Conservation (phyloP, 2,113 vertebrate species). For the Daubentonia madagascariensis region DNA sequence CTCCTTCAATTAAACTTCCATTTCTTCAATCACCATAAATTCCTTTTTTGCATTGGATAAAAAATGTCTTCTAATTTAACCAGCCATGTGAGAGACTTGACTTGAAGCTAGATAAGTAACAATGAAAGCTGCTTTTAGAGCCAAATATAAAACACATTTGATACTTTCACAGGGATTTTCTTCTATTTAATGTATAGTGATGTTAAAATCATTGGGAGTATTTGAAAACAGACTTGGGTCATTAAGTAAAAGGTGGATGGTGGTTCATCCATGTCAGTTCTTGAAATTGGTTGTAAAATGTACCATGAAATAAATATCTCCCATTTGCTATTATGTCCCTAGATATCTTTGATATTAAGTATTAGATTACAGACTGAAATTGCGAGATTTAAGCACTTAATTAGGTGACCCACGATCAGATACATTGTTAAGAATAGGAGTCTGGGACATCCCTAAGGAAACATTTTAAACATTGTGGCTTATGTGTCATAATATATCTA, state of each 20-base stretch:
- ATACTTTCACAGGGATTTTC: background rate
- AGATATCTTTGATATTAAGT: background rate
- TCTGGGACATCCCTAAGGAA: background rate
- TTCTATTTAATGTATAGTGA: background rate
- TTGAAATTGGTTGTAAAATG: slow-evolving; percentile 44
- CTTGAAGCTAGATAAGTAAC: background rate
- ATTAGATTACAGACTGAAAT: background rate
- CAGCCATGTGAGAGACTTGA: background rate
- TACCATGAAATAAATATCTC: slow-evolving; percentile 27
- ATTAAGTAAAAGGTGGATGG: background rate
- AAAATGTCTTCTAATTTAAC: slow-evolving; percentile 7
- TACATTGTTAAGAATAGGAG: background rate
- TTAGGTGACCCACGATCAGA: background rate
- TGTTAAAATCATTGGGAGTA: background rate
- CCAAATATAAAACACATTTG: background rate
- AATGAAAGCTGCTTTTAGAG: background rate
- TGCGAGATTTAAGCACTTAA: background rate
- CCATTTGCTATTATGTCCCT: background rate
- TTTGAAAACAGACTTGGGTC: background rate
- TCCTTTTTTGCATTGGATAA: background rate
- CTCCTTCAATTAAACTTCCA: background rate
- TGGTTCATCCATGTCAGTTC: background rate
- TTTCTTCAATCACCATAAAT: background rate
- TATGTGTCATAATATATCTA: background rate
- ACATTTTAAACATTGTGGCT: background rate